Evolutionary conservation across 2,888 invertebrate species (phyloP).

Genomic region (Crematogaster levior): DNA sequence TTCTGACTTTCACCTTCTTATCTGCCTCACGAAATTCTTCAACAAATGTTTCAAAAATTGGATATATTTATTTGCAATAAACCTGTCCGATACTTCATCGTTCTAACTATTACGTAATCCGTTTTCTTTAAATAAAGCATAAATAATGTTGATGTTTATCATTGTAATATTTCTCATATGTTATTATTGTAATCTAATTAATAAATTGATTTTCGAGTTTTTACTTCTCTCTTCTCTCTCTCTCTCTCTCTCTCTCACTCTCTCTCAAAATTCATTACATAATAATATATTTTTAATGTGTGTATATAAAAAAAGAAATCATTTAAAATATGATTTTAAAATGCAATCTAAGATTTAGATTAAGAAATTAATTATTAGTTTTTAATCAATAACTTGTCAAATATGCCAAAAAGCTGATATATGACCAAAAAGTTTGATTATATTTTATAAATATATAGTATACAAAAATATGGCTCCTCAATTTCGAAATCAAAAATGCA

Average conservation of each 20-base stretch:
- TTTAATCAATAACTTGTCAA: not conserved
- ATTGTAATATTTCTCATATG: not conserved
- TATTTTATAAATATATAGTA: too few species aligned
- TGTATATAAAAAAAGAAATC: too few species aligned
- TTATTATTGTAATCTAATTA: too few species aligned
- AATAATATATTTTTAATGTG: too few species aligned
- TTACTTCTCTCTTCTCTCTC: too few species aligned
- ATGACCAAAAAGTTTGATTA: not conserved
- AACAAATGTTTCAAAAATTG: constrained; percentile 2
- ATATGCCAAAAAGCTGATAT: not conserved
- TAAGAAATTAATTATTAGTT: not conserved
- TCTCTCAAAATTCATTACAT: too few species aligned
- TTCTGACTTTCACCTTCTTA: constrained; percentile 42
- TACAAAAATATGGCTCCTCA: too few species aligned
- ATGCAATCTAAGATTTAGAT: too few species aligned
- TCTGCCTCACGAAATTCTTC: constrained; percentile 18
- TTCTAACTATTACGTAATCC: not conserved
- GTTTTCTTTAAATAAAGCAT: not conserved
- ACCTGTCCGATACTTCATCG: not conserved
- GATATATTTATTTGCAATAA: not conserved
- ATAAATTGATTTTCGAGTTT: too few species aligned
- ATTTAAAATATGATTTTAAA: too few species aligned
- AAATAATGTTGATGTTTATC: not conserved
- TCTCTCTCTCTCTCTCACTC: too few species aligned
- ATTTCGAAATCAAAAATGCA: too few species aligned